Evolutionary conservation across 2,797 vertebrate species (phyloP), one percentile per base, ranked within the genome.

Genomic region (Chaenodraco wilsoni): DNA sequence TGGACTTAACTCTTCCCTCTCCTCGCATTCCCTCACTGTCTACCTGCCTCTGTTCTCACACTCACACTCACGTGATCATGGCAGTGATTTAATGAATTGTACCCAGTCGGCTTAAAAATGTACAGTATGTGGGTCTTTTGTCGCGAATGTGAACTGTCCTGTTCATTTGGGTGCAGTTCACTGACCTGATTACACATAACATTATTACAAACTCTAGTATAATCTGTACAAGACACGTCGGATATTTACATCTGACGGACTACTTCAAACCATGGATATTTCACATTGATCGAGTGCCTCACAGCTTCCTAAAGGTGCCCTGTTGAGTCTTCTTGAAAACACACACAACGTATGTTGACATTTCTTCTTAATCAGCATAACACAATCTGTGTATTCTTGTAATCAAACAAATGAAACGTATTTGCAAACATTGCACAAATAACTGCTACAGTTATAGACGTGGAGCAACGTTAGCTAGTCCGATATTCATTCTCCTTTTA

Each of bases 1-100:
- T 89, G 87, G 88, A 94, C 89, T 95, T 94, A 95, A 95, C 93
- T 92, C 93, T 91, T 93, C 81, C 88, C 88, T 88, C 77, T 62
- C 90, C 82, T 49, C 23, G 60, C 79, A 74, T 85, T 84, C 79
- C 79, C 75, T 33, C 27, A 41, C 67, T 77, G 65, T 78, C 64
- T 81, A 86, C 78, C 85, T 84, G 74, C 69, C 70, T 82, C 78
- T 66, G 66, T 40, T 77, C 69, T 70, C 50, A 58, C 40, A 69
- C 83, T 78, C 27, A 5, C 11, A n/a, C n/a, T n/a, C n/a, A n/a
- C n/a, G 9, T 57, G 40, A 49, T 62, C 49, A 67, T 67, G 64
- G 45, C 6, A 67, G 41, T 40, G 40, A 67, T 85, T 84, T 72
- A 81, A 84, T 83, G 71, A 81, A 59, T 51, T 46, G 50, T 48